A percentile compares a stretch with the other conserved stretches of the same genome.
phyloP scores from a whole-genome alignment of 1,140 invertebrate species.

The Laupala kohalensis region DNA sequence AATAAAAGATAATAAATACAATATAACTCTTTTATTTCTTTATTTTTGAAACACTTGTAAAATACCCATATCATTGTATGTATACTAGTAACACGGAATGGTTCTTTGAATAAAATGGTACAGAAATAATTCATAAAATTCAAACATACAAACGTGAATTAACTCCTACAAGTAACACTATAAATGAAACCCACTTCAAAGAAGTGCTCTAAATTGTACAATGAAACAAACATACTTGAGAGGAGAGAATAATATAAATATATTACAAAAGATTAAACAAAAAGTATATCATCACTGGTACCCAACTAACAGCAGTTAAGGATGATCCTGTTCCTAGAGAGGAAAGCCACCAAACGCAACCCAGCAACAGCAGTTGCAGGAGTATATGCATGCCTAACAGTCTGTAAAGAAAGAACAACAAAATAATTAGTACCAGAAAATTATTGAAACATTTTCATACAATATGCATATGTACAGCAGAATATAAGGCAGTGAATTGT shows the following conservation, averaged over 20 bases:
- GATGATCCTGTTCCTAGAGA: constrained; percentile 29
- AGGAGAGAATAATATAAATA: background rate
- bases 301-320: constrained; percentile 32
- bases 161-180: no score
- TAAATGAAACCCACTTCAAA: no score
- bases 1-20: no score
- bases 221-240: no score
- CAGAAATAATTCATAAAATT: no score
- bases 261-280: constrained; percentile 32
- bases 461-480: background rate
- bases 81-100: no score
- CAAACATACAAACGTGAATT: no score
- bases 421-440: background rate
- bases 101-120: no score
- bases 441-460: background rate
- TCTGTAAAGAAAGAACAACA: constrained; percentile 29
- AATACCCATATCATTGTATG: no score
- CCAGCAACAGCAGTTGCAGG: constrained; percentile 33
- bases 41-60: no score
- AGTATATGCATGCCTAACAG: constrained; percentile 34
- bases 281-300: constrained; percentile 34
- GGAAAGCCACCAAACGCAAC: constrained; percentile 36
- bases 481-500: background rate
- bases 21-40: no score
- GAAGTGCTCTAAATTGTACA: no score